Percentiles rank a stretch among this genome's conserved stretches.
Evolutionary conservation across 1,140 invertebrate genomes (phyloP).

Genomic region (Rhopalosiphum padi): DNA sequence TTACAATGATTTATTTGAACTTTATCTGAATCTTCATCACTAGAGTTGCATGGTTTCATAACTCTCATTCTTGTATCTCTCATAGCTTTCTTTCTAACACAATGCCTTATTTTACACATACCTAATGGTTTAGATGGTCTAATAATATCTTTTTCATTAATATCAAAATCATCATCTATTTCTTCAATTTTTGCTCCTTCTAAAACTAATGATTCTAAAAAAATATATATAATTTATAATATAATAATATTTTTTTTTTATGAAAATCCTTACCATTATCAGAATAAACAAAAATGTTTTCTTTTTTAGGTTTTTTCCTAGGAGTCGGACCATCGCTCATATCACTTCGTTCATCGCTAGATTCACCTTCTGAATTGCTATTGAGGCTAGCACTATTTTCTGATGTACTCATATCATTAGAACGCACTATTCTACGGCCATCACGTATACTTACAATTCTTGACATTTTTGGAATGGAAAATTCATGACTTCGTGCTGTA

Average conservation of each 20-base stretch:
- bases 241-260: background rate
- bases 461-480: constrained; percentile 47
- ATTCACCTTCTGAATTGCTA: constrained; percentile 53
- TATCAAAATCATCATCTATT: constrained; percentile 59
- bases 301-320: constrained; percentile 65
- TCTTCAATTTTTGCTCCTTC: constrained; percentile 62
- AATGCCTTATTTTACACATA: constrained; percentile 49
- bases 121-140: constrained; percentile 37
- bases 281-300: constrained; percentile 59
- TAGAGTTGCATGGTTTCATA: constrained; percentile 51
- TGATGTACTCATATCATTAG: constrained; percentile 55
- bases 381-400: constrained; percentile 56
- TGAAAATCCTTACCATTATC: constrained; percentile 49
- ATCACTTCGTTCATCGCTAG: constrained; percentile 60
- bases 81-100: constrained; percentile 54
- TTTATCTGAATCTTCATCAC: constrained; percentile 55
- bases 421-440: constrained; percentile 11
- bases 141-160: constrained; percentile 55
- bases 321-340: constrained; percentile 66
- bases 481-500: constrained; percentile 49
- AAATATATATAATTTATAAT: background rate
- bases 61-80: constrained; percentile 53
- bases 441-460: constrained; percentile 38
- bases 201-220: constrained; percentile 54
- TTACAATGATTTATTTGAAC: constrained; percentile 48